phyloP scores from a whole-genome alignment of 2,113 vertebrate genomes.

The Lagopus leucura region DNA sequence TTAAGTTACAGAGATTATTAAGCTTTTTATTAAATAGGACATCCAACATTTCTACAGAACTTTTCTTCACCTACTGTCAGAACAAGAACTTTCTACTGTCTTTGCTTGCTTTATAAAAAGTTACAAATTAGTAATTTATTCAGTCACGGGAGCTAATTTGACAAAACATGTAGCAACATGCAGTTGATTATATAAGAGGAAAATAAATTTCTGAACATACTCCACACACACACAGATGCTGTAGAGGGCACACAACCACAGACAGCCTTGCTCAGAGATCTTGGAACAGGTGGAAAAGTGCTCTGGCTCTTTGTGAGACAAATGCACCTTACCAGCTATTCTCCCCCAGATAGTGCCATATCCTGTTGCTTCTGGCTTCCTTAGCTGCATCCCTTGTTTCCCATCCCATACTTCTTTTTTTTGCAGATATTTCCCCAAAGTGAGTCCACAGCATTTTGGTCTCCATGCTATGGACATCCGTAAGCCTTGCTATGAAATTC shows the following conservation, averaged over 20 bases:
- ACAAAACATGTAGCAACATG: neutral
- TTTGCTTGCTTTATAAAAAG: neutral
- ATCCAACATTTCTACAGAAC: neutral
- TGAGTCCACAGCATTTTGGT: neutral
- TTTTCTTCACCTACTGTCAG: neutral
- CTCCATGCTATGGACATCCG: neutral
- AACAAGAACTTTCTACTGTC: neutral
- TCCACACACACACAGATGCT: fast-evolving
- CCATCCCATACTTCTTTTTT: neutral
- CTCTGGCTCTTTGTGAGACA: neutral
- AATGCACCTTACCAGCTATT: neutral
- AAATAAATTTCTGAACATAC: neutral
- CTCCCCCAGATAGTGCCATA: neutral
- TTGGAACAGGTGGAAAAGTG: neutral
- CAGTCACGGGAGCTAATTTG: neutral
- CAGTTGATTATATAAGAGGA: neutral
- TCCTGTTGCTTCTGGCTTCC: neutral
- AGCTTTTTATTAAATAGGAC: neutral
- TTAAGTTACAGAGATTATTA: neutral
- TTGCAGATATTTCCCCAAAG: neutral
- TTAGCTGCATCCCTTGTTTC: neutral
- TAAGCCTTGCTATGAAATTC: neutral
- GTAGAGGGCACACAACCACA: neutral
- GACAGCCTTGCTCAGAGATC: neutral
- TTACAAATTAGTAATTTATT: neutral